These are phyloP conservation scores for Chloroceryle amazona DNA, from an alignment of 2,797 vertebrate genomes.

Conservation along the genomic window DNA sequence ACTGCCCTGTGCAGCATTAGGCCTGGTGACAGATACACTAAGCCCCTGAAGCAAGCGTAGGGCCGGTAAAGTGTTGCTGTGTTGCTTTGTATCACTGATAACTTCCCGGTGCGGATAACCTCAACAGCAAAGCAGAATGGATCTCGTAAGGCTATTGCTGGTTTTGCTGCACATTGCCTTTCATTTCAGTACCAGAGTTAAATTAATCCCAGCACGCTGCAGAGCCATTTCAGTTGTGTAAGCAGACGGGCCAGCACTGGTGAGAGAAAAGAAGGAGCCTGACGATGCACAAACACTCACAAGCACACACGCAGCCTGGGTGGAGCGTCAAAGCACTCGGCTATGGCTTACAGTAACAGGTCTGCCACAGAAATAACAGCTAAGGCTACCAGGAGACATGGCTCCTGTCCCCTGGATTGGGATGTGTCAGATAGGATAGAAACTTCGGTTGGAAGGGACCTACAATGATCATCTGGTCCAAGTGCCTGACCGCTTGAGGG, in stretches of 20 bases:
- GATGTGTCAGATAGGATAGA: background rate
- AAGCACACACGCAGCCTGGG: background rate
- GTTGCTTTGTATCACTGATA: background rate
- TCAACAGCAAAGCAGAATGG: background rate
- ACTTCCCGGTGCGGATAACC: background rate
- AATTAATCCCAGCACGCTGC: background rate
- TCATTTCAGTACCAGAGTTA: background rate
- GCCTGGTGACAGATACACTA: background rate
- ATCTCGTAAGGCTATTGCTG: background rate
- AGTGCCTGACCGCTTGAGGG: background rate
- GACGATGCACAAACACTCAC: background rate
- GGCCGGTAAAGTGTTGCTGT: background rate
- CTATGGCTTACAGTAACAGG: background rate
- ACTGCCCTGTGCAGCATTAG: background rate
- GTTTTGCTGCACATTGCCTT: background rate
- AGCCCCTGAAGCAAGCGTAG: background rate
- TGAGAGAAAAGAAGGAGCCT: background rate
- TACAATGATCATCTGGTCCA: background rate
- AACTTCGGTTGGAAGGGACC: background rate
- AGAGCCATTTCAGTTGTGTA: background rate
- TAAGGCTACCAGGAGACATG: background rate
- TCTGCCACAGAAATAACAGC: background rate
- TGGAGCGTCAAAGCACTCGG: background rate
- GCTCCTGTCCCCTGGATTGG: background rate
- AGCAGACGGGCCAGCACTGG: background rate